Conservation (phyloP, 2,888 invertebrate species). For the Aquatica leii region DNA sequence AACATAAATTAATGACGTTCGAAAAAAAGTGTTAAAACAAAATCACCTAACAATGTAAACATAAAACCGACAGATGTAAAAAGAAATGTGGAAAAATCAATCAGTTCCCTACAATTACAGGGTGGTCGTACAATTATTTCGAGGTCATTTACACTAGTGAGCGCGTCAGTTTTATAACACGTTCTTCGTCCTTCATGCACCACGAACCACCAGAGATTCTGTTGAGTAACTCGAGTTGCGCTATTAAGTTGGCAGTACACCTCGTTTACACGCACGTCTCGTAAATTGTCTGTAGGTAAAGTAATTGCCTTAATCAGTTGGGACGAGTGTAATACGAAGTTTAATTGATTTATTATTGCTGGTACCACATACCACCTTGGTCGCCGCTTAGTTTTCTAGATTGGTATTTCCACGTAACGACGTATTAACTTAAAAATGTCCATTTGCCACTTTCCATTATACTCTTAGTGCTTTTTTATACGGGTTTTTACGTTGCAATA, state of each 20-base stretch:
- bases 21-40: too few species aligned
- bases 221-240: conserved; percentile 28
- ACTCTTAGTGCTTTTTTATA: too few species aligned
- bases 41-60: neutral
- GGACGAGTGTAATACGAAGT: conserved; percentile 26
- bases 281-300: conserved; percentile 36
- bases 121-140: conserved; percentile 30
- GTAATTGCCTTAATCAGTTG: conserved; percentile 35
- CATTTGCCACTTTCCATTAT: too few species aligned
- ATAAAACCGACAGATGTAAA: too few species aligned
- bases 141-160: conserved; percentile 37
- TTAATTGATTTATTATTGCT: conserved; percentile 32
- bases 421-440: too few species aligned
- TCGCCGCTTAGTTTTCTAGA: conserved; percentile 1
- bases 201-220: conserved; percentile 26
- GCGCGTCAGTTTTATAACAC: conserved; percentile 26
- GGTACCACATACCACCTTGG: conserved; percentile 6
- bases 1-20: too few species aligned
- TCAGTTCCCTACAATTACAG: conserved; percentile 33
- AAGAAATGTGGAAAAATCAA: too few species aligned
- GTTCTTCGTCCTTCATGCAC: conserved; percentile 36
- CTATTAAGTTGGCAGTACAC: conserved; percentile 29
- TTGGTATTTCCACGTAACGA: too few species aligned
- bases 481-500: too few species aligned
- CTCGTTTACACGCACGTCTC: conserved; percentile 40